phyloP scores from a whole-genome alignment of 2,113 vertebrate genomes.

The Oreochromis spilurus region DNA sequence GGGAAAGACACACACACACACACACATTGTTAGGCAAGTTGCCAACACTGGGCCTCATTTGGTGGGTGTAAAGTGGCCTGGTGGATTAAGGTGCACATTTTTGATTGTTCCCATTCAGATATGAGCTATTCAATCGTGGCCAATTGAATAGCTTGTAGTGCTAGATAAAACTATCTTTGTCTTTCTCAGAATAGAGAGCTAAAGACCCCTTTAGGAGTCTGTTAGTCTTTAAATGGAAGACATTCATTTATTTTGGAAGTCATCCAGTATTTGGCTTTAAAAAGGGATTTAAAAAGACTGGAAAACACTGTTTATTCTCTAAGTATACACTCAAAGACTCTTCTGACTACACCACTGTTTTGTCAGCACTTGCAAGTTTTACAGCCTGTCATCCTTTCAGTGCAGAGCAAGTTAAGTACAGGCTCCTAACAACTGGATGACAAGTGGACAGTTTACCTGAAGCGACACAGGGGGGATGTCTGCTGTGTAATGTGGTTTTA shows the following conservation, averaged over 20 bases:
- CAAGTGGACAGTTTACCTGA: not conserved
- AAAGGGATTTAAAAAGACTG: not conserved
- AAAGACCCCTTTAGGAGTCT: not conserved
- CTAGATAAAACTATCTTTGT: not conserved
- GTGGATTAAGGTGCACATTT: not conserved
- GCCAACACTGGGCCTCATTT: not conserved
- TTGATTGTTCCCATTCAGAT: not conserved
- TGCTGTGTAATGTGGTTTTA: not conserved
- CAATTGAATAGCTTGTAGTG: not conserved
- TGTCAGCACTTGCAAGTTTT: not conserved
- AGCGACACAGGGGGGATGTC: not conserved
- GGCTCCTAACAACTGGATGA: not conserved
- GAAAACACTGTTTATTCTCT: not conserved
- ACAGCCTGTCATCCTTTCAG: not conserved
- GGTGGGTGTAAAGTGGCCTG: not conserved
- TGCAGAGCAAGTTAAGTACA: not conserved
- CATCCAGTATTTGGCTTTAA: not conserved
- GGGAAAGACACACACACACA: conserved; percentile 70
- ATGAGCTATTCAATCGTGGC: not conserved
- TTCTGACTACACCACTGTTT: not conserved
- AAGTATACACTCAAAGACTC: not conserved
- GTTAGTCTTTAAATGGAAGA: not conserved
- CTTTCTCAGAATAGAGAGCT: not conserved
- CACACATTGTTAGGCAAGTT: conserved; percentile 17
- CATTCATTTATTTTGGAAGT: not conserved